Evolutionary conservation across 2,113 vertebrate genomes (phyloP).

Genomic region (Eubucco bourcierii): DNA sequence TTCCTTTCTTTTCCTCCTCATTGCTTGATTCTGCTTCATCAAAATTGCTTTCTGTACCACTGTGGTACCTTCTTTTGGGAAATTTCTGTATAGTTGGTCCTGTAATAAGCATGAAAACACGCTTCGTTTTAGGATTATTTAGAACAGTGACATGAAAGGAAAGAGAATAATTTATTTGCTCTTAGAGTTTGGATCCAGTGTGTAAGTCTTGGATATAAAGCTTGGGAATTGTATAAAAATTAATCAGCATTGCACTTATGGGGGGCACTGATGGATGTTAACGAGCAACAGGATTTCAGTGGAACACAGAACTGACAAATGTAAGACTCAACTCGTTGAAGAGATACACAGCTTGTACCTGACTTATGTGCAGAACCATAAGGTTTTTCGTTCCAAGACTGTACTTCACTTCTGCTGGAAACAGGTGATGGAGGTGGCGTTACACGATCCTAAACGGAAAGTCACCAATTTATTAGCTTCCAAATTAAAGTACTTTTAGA

Average conservation of each 20-base stretch:
- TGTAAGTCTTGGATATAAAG: not conserved
- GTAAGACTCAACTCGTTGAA: not conserved
- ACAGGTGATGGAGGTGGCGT: conserved; percentile 1
- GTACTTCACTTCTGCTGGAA: conserved; percentile 46
- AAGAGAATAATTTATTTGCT: not conserved
- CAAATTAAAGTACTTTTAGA: not conserved
- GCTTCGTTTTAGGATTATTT: not conserved
- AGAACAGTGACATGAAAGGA: not conserved
- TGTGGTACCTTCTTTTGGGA: conserved; percentile 57
- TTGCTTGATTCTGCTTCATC: conserved; percentile 41
- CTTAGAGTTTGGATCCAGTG: not conserved
- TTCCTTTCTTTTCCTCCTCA: conserved; percentile 11
- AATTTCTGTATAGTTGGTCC: conserved; percentile 27
- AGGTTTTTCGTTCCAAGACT: not conserved
- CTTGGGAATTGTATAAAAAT: not conserved
- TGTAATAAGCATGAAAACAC: conserved; percentile 22
- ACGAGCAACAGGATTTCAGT: not conserved
- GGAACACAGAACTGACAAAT: not conserved
- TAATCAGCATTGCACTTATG: not conserved
- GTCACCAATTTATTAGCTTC: not conserved
- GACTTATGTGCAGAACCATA: conserved; percentile 21
- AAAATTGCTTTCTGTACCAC: conserved; percentile 36
- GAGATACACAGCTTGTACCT: conserved; percentile 55
- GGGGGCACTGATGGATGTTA: not conserved
- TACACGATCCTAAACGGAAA: conserved; percentile 57